A percentile compares a stretch with the other conserved stretches of the same genome.
These are phyloP conservation scores for Hydrophis major DNA, from an alignment of 2,797 vertebrate species.

Conservation along the genomic window DNA sequence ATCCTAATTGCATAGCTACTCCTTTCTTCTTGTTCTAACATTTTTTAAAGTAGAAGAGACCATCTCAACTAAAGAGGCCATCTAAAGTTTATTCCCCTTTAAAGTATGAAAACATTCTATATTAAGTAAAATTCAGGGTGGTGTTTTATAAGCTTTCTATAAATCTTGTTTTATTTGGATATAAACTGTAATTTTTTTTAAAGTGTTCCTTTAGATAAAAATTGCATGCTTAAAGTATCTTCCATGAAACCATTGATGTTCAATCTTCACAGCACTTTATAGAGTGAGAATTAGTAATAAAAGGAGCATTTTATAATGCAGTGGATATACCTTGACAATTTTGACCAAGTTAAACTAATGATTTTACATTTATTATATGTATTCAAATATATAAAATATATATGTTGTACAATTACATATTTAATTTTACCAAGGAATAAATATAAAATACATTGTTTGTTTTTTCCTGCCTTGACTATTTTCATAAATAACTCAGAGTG, in stretches of 20 bases:
- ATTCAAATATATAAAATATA: neutral
- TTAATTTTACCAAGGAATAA: neutral
- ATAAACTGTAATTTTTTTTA: neutral
- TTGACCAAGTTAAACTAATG: neutral
- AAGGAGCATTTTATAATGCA: neutral
- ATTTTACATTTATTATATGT: neutral
- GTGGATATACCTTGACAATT: neutral
- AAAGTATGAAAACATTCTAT: neutral
- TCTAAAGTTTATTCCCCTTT: neutral
- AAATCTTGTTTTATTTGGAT: neutral
- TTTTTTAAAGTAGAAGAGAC: neutral
- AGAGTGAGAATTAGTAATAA: neutral
- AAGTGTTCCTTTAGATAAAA: neutral
- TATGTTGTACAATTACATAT: neutral
- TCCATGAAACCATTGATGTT: neutral
- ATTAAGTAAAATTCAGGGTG: neutral
- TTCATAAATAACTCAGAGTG: neutral
- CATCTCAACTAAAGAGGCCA: neutral
- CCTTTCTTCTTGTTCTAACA: neutral
- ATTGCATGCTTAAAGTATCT: neutral
- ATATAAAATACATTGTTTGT: neutral
- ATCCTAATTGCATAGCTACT: neutral
- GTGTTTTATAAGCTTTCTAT: neutral
- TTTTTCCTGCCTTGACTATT: neutral
- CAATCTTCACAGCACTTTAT: neutral